These are phyloP conservation scores for Drosophila pachea DNA, from an alignment of 1,140 invertebrate species.

Conservation along the genomic window DNA sequence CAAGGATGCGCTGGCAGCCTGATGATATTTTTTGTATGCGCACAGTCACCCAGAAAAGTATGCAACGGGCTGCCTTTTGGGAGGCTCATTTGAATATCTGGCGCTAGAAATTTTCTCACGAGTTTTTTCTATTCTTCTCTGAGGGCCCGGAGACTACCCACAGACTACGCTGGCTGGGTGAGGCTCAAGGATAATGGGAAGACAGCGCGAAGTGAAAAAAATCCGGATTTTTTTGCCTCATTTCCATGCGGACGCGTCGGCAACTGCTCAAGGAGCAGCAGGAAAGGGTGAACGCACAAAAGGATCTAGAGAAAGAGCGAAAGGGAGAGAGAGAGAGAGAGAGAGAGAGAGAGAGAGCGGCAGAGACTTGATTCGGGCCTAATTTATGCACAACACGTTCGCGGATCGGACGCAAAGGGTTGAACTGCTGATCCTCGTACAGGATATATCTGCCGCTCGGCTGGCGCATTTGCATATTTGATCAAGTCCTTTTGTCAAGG, in stretches of 20 bases:
- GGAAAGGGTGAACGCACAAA: slow-evolving; percentile 58
- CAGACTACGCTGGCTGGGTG: slow-evolving; percentile 49
- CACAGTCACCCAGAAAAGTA: slow-evolving; percentile 56
- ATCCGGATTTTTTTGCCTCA: slow-evolving; percentile 77
- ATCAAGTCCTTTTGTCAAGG: slow-evolving; percentile 59
- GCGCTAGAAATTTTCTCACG: slow-evolving; percentile 73
- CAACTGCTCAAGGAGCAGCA: slow-evolving; percentile 29
- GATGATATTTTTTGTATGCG: slow-evolving; percentile 42
- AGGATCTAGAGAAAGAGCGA: slow-evolving; percentile 30
- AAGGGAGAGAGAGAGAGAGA: too few species aligned
- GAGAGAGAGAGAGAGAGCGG: too few species aligned
- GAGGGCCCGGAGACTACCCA: slow-evolving; percentile 29
- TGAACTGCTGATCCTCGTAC: slow-evolving; percentile 49
- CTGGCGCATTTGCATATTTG: slow-evolving; percentile 65
- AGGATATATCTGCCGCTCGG: slow-evolving; percentile 45
- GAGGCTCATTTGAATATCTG: slow-evolving; percentile 72
- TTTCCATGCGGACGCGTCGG: slow-evolving; percentile 72
- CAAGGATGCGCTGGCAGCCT: slow-evolving; percentile 56
- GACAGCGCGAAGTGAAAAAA: slow-evolving; percentile 54
- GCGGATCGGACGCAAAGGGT: slow-evolving; percentile 72
- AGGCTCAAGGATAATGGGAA: slow-evolving; percentile 69
- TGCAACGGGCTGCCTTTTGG: slow-evolving; percentile 53
- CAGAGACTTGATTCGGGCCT: slow-evolving; percentile 26
- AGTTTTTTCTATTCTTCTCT: slow-evolving; percentile 46
- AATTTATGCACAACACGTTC: slow-evolving; percentile 77